Percentiles rank a stretch among this genome's conserved stretches.
Conservation (phyloP, 1,140 invertebrate species). For the Tachypleus tridentatus region DNA sequence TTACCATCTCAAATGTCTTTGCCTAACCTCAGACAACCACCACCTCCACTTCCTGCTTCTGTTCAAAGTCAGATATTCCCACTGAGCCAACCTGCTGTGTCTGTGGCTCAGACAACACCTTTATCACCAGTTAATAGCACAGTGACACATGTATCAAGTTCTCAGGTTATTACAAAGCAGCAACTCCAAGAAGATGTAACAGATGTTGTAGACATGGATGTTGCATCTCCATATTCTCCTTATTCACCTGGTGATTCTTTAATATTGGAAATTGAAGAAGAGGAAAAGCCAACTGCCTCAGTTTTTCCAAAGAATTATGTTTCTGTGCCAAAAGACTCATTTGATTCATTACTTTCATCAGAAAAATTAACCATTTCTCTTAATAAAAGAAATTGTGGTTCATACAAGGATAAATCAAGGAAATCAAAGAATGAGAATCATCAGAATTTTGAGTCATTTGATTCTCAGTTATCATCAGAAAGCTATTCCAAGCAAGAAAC, state of each 20-base stretch:
- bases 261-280: constrained; percentile 8
- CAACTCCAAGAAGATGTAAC: constrained; percentile 26
- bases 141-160: background rate
- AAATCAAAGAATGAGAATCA: no score
- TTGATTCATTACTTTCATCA: constrained; percentile 13
- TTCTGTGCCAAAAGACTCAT: constrained; percentile 17
- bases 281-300: no score
- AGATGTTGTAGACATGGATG: constrained; percentile 49
- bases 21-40: constrained; percentile 7
- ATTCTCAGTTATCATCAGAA: constrained; percentile 4
- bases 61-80: no score
- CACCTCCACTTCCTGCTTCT: constrained; percentile 9
- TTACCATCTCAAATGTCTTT: constrained; percentile 10
- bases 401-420: no score
- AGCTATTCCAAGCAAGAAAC: constrained; percentile 6
- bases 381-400: constrained; percentile 1
- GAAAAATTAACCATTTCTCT: constrained; percentile 1
- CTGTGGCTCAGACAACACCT: no score
- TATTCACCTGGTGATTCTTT: constrained; percentile 26
- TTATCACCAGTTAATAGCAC: background rate
- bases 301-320: constrained; percentile 13
- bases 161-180: background rate
- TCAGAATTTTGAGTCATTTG: no score
- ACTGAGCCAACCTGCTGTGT: no score
- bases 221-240: constrained; percentile 35